Evolutionary conservation across 1,140 invertebrate species (phyloP), one percentile per base, ranked within the genome.

Genomic region (Zophobas atratus): DNA sequence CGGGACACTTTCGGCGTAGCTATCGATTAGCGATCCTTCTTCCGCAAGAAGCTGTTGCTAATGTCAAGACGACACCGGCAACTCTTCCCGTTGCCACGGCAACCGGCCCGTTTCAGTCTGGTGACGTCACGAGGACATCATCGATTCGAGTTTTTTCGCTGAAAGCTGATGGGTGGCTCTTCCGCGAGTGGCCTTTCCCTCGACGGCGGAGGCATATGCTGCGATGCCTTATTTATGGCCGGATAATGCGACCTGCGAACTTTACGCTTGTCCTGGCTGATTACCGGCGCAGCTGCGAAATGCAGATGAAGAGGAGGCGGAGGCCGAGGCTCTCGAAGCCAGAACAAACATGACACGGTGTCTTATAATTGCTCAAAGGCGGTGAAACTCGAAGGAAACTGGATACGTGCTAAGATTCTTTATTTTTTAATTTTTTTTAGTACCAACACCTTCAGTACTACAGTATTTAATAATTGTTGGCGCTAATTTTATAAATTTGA

Each of bases 121-220:
- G 77, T 79, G 77, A 76, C 77, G 77, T 79, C 77, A 79, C 74
- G 41, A 35, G 57, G 41, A 76, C 73, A 76, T 43, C 60, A 67
- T 78, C 77, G 77, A 78, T 78, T 78, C 51, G 57, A 57, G 72
- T 78, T 74, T 78, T 78, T 78, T 57, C 70, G 70, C 55, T 33
- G 70, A 56, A 67, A 67, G 38, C n/a, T 38, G 33, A 43, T 67
- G 43, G 38, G 8, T 67, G 43, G 38, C 39, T 67, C 60, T 67
- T 67, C 60, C 60, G 41, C 36, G 38, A 34, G 33, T 43, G 56
- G 56, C 20, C 60, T 67, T 67, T 41, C 33, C 20, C 43, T 38
- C 39, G 33, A 20, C 43, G 20, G 20, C 38, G 36, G 38, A 8
- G 39, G 38, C 60, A 41, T 67, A 67, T 43, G 20, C 20, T 20